phyloP scores from a whole-genome alignment of 2,113 vertebrate genomes.

The Pelecanus crispus region DNA sequence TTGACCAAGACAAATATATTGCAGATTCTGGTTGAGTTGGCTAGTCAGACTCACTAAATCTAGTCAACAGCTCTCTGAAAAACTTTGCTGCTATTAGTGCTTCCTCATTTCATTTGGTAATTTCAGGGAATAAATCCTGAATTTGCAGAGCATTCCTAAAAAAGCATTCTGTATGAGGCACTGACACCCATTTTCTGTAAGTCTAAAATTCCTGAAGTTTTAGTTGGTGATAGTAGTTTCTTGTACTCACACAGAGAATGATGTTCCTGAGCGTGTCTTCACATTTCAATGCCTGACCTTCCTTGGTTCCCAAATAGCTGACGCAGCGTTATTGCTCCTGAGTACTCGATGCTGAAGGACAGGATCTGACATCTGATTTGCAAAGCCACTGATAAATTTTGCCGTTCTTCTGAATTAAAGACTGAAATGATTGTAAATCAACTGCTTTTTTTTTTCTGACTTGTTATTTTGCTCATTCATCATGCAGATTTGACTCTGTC shows the following conservation, averaged over 20 bases:
- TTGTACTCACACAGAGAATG: neutral
- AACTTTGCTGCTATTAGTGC: neutral
- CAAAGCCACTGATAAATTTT: neutral
- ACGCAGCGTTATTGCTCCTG: neutral
- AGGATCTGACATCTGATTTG: neutral
- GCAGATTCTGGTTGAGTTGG: neutral
- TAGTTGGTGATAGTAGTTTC: neutral
- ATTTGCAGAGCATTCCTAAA: neutral
- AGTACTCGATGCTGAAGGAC: neutral
- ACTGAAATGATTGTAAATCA: neutral
- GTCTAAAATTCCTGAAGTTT: neutral
- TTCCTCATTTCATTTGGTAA: neutral
- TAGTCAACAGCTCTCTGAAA: neutral
- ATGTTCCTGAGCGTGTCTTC: neutral
- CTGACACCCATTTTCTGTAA: neutral
- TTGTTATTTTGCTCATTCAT: neutral
- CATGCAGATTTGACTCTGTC: neutral
- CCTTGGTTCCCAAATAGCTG: neutral
- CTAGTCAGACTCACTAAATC: neutral
- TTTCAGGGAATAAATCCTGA: neutral
- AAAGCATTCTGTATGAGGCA: neutral
- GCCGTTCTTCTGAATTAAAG: neutral
- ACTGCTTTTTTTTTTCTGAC: neutral
- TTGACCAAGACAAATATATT: neutral
- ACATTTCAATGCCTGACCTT: neutral